These are phyloP conservation scores for Drosophila equinoxialis DNA, from an alignment of 1,140 invertebrate genomes.

Conservation along the genomic window DNA sequence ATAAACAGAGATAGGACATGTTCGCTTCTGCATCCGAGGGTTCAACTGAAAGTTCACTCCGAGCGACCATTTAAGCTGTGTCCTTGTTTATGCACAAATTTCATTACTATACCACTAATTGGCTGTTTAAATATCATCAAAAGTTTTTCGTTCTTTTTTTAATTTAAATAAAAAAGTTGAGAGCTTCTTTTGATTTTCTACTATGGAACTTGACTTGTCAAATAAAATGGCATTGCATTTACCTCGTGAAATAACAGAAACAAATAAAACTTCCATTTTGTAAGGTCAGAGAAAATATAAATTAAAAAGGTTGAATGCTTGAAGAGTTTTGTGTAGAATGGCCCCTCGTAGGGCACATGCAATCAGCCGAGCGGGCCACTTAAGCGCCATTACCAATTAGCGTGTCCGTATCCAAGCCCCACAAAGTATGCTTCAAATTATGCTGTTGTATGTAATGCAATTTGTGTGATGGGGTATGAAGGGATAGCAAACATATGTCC, in stretches of 20 bases:
- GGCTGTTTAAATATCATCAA: too few species aligned
- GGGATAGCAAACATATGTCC: constrained; percentile 60
- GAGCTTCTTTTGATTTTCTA: too few species aligned
- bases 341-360: background rate
- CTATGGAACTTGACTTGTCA: too few species aligned
- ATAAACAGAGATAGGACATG: constrained; percentile 60
- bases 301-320: background rate
- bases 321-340: background rate
- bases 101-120: background rate
- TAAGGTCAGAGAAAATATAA: background rate
- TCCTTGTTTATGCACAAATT: background rate
- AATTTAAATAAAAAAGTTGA: too few species aligned
- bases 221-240: too few species aligned
- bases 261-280: background rate
- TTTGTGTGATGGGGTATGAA: constrained; percentile 45
- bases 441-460: constrained; percentile 55
- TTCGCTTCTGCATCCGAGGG: constrained; percentile 14
- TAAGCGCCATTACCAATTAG: constrained; percentile 75
- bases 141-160: too few species aligned
- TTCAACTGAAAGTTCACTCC: background rate
- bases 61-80: background rate
- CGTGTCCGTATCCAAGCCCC: constrained; percentile 49
- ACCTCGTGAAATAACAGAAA: too few species aligned
- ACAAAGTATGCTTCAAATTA: constrained; percentile 72
- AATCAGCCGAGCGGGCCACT: constrained; percentile 43